Evolutionary conservation across 1,140 invertebrate species (phyloP), one percentile per base, ranked within the genome.

Genomic region (Drosophila mojavensis): DNA sequence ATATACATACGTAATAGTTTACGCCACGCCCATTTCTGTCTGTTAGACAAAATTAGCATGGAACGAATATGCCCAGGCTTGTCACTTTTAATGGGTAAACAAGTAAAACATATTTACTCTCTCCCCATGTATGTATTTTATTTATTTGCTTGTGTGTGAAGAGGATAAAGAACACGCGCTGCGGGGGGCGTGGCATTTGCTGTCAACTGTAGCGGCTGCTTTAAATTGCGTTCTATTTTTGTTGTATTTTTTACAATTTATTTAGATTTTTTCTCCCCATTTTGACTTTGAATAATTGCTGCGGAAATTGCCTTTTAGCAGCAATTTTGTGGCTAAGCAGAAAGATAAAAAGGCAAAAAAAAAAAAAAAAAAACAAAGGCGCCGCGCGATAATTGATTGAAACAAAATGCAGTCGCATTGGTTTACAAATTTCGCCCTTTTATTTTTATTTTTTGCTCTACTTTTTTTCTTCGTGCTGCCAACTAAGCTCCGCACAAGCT

Each of bases 261-360:
- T 67, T 58, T 55, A 47, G 41, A 48, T 43, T 58, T 45, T 72
- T 65, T 64, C 6, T 76, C 11, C 36, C 2, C 10, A 39, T 48
- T 67, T 59, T 79, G 70, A 66, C 77, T 56, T 76, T 84, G 81
- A 84, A 84, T 78, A 84, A 88, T 88, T 62, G 69, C 68, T 88
- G 83, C 82, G 76, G 76, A 88, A 86, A 82, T 88, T 74, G 82
- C 78, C 83, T 73, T 75, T 88, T 88, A 88, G 73, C 76, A 68
- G 72, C 48, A 88, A 82, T 82, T 78, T 73, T 82, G 83, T 74
- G 76, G 76, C 78, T 61, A 68, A 51, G 53, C 45, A 63, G 20
- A 45, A 58, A 51, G 30, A 58, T 30, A 28, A 20, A 60, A 53
- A 66, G 53, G 0, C 1, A 1, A 20, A 65, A 33, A 28, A 56